Base-by-base conservation (phyloP, 2,888 invertebrate species). In the Ophion obscuratus region DNA sequence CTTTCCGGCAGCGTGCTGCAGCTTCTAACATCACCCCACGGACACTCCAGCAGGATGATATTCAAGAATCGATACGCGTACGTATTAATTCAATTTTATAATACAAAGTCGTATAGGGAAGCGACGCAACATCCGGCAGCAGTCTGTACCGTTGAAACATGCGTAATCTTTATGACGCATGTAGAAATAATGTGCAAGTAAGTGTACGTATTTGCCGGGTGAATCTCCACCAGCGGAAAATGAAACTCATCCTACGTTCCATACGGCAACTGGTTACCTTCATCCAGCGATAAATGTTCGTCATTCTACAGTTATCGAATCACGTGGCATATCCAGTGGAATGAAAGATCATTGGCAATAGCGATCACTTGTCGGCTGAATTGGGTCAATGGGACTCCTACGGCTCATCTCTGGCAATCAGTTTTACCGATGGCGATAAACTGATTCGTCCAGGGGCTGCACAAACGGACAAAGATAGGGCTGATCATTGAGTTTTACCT, bases 211-310 rank as follows among this genome's bases (percentile, higher is more conserved):
- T 53, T 64, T 92, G 92, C 91, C 90, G 90, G 89, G 91, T 91
- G 91, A 92, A 92, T 92, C 86, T 92, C 93, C 92, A 92, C 91
- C 90, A 92, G 92, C 94, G 93, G 93, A 93, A 93, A 94, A 94
- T 94, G 93, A 93, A 92, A 93, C 91, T 92, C 91, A 36, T 91
- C 76, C 91, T 87, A 90, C 92, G 91, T 92, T 92, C 88, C 89
- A 89, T 88, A 87, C 78, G 87, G 53, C 75, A 62, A 62, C 74
- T 40, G 57, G 67, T 61, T 71, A 14, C 87, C 81, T 85, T 87
- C 73, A 84, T 53, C 87, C 87, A 83, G 68, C 87, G 20, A 24
- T 53, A 61, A 17, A 0, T 36, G 66, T 57, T 57, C 24, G 76
- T 67, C 76, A 67, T 76, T 14, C 57, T 20, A 36, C 24, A 40